Evolutionary conservation across 1,140 invertebrate genomes (phyloP), one percentile per base, ranked within the genome.

Genomic region (Polypedilum vanderplanki): DNA sequence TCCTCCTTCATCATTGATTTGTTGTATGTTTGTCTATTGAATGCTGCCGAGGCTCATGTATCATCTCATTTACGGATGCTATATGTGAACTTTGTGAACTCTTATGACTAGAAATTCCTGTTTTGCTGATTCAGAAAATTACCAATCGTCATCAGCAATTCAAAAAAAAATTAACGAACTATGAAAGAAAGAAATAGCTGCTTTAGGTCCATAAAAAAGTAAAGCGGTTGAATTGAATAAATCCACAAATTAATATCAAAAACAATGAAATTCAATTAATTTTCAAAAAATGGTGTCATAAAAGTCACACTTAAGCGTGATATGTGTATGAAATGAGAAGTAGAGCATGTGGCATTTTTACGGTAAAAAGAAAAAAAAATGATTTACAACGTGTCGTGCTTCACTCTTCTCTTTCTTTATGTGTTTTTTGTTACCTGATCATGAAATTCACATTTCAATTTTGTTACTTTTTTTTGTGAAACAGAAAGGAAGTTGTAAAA

Each of bases 381-480:
- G 65, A 70, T 70, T 70, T 70, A 70, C 65, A 70, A 20, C 65
- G 65, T 70, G 65, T 70, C 65, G 65, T 70, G 65, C 65, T 70
- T 70, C 65, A 70, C 65, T 57, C 46, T 57, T 57, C 46, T 57
- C n/a, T 12, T 3, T 57, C 46, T 57, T 57, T 15, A 57, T 57
- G 46, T 1, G n/a, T 18, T 67, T 70, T 70, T 18, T 22, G 65
- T 70, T 70, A 70, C 65, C 65, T 70, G 65, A 20, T 22, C 65
- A 70, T 70, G 65, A 20, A 70, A 70, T 57, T 57, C n/a, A 12
- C n/a, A n/a, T 57, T 57, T 57, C 46, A 57, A 57, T 15, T 57
- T 57, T 57, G 4, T 57, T 46, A 1, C 64, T 7, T 70, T 70
- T 70, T 70, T 22, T 20, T 70, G 65, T 22, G 65, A 70, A 22